A percentile compares a stretch with the other conserved stretches of the same genome.
phyloP scores from a whole-genome alignment of 2,113 vertebrate species.

The Asarcornis scutulata region DNA sequence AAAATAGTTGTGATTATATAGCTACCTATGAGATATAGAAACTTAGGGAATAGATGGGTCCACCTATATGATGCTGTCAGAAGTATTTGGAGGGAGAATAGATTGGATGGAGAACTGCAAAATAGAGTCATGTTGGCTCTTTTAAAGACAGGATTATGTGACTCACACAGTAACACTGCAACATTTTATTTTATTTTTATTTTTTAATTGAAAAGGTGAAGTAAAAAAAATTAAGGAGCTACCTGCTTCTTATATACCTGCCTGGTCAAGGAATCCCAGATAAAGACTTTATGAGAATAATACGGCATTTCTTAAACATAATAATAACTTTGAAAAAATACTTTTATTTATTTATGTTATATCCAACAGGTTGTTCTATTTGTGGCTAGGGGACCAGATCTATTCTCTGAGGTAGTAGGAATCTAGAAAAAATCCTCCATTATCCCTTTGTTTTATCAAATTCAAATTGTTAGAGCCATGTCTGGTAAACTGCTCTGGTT shows the following conservation, averaged over 20 bases:
- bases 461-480: neutral
- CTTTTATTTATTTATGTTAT: neutral
- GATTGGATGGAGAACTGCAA: neutral
- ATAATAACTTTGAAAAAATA: neutral
- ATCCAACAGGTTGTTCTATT: neutral
- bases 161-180: neutral
- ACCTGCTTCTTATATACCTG: neutral
- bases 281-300: neutral
- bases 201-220: neutral
- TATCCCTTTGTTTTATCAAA: neutral
- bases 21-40: neutral
- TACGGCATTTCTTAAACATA: neutral
- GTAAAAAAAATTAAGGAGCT: neutral
- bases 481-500: neutral
- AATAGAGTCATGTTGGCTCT: accelerated
- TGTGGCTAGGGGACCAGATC: neutral
- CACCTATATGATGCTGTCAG: neutral
- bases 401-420: neutral
- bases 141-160: neutral
- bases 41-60: neutral
- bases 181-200: neutral
- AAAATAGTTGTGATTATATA: neutral
- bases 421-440: neutral
- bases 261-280: neutral
- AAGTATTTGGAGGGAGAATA: neutral